Evolutionary conservation across 1,140 invertebrate genomes (phyloP).

Genomic region (Aphaenogaster ashmeadi): DNA sequence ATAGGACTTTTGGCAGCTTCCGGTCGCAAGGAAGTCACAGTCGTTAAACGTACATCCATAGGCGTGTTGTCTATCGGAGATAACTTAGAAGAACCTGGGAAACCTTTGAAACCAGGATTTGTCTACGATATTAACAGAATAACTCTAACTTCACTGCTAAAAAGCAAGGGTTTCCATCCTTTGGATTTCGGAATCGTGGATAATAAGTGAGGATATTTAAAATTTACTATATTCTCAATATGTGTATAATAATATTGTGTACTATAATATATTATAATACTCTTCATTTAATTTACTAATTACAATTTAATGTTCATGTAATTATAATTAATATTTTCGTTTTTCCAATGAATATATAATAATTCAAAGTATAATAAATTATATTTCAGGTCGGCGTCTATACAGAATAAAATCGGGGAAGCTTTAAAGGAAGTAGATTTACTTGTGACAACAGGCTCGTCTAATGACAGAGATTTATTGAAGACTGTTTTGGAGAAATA

Average conservation of each 20-base stretch:
- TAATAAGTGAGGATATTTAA: slow-evolving; percentile 88
- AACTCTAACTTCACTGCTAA: slow-evolving; percentile 91
- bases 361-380: slow-evolving; percentile 3
- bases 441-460: slow-evolving; percentile 81
- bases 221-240: background rate
- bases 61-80: slow-evolving; percentile 97
- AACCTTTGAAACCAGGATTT: slow-evolving; percentile 88
- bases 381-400: slow-evolving; percentile 87
- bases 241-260: background rate
- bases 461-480: slow-evolving; percentile 97
- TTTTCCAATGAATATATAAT: background rate
- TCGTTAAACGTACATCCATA: slow-evolving; percentile 88
- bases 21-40: slow-evolving; percentile 88
- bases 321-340: background rate
- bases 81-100: slow-evolving; percentile 91
- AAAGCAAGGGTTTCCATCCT: slow-evolving; percentile 88
- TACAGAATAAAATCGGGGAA: slow-evolving; percentile 88
- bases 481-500: slow-evolving; percentile 93
- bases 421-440: slow-evolving; percentile 91
- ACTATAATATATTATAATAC: background rate
- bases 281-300: background rate
- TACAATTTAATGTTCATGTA: background rate
- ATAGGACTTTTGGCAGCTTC: slow-evolving; percentile 93
- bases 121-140: slow-evolving; percentile 97
- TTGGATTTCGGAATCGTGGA: slow-evolving; percentile 91